These are phyloP conservation scores for Rhinichthys osculus DNA, from an alignment of 2,797 vertebrate genomes.

Conservation along the genomic window DNA sequence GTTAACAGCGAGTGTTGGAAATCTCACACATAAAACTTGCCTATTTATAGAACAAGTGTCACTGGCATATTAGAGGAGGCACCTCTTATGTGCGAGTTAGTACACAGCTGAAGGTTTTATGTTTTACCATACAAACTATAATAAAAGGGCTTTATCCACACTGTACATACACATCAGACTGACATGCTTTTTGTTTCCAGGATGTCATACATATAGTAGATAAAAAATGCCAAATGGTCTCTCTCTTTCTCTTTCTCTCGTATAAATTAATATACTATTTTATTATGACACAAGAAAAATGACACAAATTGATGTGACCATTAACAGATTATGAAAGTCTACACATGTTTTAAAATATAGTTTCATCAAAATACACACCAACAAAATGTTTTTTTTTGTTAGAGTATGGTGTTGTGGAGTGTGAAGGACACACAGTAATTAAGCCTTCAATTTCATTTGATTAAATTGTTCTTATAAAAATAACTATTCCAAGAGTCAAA, in stretches of 20 bases:
- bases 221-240: not conserved
- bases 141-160: not conserved
- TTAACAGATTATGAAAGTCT: not conserved
- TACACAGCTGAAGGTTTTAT: constrained; percentile 14
- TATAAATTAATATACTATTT: not conserved
- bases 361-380: not conserved
- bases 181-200: not conserved
- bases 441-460: not conserved
- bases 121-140: not conserved
- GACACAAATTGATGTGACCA: not conserved
- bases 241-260: not conserved
- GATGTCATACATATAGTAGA: not conserved
- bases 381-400: too few relatives aligned
- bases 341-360: not conserved
- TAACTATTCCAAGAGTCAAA: not conserved
- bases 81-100: not conserved
- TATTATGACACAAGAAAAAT: too few relatives aligned
- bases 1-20: not conserved
- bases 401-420: too few relatives aligned
- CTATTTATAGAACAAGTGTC: constrained; percentile 34
- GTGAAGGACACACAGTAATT: not conserved
- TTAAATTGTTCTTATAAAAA: not conserved
- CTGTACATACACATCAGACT: not conserved
- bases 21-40: constrained; percentile 6
- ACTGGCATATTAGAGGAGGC: constrained; percentile 1